phyloP scores from a whole-genome alignment of 2,797 vertebrate species.

The Pelodytes ibericus region DNA sequence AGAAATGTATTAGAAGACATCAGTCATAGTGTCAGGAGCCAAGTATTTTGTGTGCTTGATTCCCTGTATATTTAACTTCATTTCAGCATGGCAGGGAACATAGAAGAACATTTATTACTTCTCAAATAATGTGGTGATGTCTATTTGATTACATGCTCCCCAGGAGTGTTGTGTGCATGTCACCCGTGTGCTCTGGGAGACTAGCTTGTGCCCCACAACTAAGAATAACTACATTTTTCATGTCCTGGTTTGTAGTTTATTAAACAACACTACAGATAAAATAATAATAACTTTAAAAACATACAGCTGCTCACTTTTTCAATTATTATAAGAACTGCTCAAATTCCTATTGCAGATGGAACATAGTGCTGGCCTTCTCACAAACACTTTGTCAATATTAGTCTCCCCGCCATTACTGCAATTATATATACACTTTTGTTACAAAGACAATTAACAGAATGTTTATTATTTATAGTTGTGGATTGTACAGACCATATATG shows the following conservation, averaged over 20 bases:
- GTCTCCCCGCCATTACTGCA: too few species aligned
- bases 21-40: conserved; percentile 35
- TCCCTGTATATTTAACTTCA: conserved; percentile 19
- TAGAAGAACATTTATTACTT: conserved; percentile 36
- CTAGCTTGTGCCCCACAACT: not conserved
- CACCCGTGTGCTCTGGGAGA: not conserved
- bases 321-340: too few species aligned
- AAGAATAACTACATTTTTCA: conserved; percentile 38
- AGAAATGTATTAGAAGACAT: conserved; percentile 9
- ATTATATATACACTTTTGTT: too few species aligned
- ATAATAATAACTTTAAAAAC: too few species aligned
- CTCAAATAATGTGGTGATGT: conserved; percentile 47
- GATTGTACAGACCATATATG: too few species aligned
- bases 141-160: conserved; percentile 37
- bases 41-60: conserved; percentile 6
- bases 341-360: too few species aligned
- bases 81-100: conserved; percentile 18
- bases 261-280: not conserved
- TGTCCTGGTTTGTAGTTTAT: not conserved
- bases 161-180: conserved; percentile 7
- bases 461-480: too few species aligned
- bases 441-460: too few species aligned
- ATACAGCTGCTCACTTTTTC: too few species aligned
- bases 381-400: too few species aligned
- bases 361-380: too few species aligned